Base-by-base conservation (phyloP, 2,888 invertebrate species). In the Cataglyphis livida region DNA sequence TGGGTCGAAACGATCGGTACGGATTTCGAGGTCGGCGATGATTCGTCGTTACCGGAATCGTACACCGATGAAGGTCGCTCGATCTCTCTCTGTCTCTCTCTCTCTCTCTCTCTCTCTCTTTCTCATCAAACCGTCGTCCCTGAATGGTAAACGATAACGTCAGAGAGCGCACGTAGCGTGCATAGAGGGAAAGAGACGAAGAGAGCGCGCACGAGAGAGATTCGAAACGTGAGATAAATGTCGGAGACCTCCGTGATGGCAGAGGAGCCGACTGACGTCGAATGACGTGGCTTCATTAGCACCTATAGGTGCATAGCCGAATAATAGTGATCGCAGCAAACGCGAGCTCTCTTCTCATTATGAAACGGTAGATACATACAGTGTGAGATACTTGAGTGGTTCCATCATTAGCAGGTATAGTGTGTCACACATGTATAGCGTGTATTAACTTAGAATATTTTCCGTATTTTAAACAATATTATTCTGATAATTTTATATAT, bases 21-120 rank as follows among this genome's bases (percentile, higher is more conserved):
- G 74, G 82, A 90, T 91, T 90, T 91, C 92, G 92, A 92, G 91
- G 92, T 90, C 92, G 90, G 90, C 91, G 78, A 73, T 65, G 91
- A 91, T 93, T 92, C 90, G 91, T 91, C 90, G 90, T 91, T 92
- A 91, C 93, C 92, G 91, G 92, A 93, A 92, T 92, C 91, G 92
- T 92, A 92, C 89, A 90, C 91, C 65, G 89, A 88, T 88, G 90
- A 92, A 92, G 92, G 92, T 90, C 91, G 88, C 83, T 71, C 85
- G 74, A 84, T 32, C 15, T 87, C 74, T 64, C 35, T 62, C 15
- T 62, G 28, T 12, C 28, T 25, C 25, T 38, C 54, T 54, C 15
- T 54, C 21, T 25, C 59, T 44, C 32, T 48, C 74, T 61, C n/a
- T 32, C 15, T 62, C 12, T 18, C 5, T 64, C 35, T 64, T 21